Evolutionary conservation across 1,140 invertebrate genomes (phyloP).

Genomic region (Anoplophora glabripennis): DNA sequence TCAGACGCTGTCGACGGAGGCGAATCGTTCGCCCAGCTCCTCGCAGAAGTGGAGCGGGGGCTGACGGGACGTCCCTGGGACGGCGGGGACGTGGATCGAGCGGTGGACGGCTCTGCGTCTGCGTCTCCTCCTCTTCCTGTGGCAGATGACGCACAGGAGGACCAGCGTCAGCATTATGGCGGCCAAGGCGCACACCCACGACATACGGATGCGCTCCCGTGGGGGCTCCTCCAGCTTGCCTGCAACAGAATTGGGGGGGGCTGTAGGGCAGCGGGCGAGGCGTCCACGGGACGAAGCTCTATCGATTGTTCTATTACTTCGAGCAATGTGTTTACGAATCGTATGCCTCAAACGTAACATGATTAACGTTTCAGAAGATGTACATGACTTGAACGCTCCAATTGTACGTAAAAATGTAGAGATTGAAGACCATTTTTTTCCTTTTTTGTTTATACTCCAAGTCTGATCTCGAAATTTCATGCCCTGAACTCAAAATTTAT

Average conservation of each 20-base stretch:
- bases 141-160: slow-evolving; percentile 44
- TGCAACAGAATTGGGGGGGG: slow-evolving; percentile 29
- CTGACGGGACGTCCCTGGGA: slow-evolving; percentile 51
- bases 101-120: slow-evolving; percentile 37
- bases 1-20: slow-evolving; percentile 57
- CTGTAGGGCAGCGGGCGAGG: no score
- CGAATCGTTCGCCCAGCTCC: slow-evolving; percentile 54
- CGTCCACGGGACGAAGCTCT: no score
- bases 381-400: no score
- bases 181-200: slow-evolving; percentile 52
- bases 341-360: no score
- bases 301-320: no score
- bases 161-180: slow-evolving; percentile 46
- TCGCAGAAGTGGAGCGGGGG: slow-evolving; percentile 53
- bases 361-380: no score
- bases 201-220: slow-evolving; percentile 53
- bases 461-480: no score
- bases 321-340: no score
- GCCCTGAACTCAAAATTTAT: no score
- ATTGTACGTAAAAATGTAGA: no score
- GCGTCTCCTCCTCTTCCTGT: slow-evolving; percentile 41
- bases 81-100: slow-evolving; percentile 46
- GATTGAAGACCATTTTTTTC: no score
- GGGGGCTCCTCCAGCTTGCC: slow-evolving; percentile 52
- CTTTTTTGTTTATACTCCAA: no score